phyloP scores from a whole-genome alignment of 2,797 vertebrate species.

The Heterohyrax brucei region DNA sequence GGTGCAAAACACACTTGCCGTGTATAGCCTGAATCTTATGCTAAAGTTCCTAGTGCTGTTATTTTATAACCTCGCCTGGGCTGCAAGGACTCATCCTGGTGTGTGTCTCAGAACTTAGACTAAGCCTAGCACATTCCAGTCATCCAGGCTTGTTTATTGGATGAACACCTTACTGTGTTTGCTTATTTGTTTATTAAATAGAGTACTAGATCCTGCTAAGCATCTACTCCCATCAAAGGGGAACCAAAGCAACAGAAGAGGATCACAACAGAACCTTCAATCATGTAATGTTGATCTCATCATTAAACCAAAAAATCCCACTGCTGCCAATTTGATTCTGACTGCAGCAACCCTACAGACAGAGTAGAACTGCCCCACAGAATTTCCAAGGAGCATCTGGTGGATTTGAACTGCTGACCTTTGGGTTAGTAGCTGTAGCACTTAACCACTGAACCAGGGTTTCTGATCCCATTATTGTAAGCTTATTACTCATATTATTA shows the following conservation, averaged over 20 bases:
- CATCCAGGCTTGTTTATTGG: not conserved
- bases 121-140: not conserved
- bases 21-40: not conserved
- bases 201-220: not conserved
- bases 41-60: not conserved
- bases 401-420: too few relatives aligned
- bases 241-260: not conserved
- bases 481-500: too few relatives aligned
- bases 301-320: too few relatives aligned
- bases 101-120: not conserved
- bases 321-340: too few relatives aligned
- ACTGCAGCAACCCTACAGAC: too few relatives aligned
- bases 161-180: not conserved
- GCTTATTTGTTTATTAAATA: not conserved
- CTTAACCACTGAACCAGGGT: too few relatives aligned
- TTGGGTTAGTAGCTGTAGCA: too few relatives aligned
- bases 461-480: too few relatives aligned
- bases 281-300: too few relatives aligned
- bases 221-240: not conserved
- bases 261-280: not conserved
- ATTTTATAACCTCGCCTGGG: not conserved
- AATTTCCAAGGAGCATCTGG: too few relatives aligned
- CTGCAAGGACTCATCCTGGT: not conserved
- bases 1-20: not conserved
- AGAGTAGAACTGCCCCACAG: too few relatives aligned